Evolutionary conservation across 2,888 invertebrate species (phyloP), one percentile per base, ranked within the genome.

Genomic region (Idaea biselata): DNA sequence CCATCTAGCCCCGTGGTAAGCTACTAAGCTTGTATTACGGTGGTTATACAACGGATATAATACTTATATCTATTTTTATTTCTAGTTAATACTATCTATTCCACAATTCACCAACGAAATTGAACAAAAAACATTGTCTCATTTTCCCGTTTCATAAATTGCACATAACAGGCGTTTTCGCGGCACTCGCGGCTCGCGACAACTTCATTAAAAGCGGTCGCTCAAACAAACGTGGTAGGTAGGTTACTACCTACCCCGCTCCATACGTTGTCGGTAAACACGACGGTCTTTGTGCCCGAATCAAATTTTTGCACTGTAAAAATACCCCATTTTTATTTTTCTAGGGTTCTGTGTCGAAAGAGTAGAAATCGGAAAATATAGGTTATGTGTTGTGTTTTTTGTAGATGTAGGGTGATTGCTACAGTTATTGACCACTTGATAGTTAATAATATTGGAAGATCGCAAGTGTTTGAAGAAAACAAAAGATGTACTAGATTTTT

Each of bases 211-310:
- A 64, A 68, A 63, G 60, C 62, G 59, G 59, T 18, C 59, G 58
- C 61, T 63, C 63, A 66, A 68, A 68, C 68, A 68, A 66, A 66
- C 63, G 58, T 56, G n/a, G n/a, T n/a, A n/a, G n/a, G n/a, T n/a
- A n/a, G n/a, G n/a, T n/a, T n/a, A n/a, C n/a, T n/a, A 58, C 55
- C 59, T 56, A 56, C 56, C n/a, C 60, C 7, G 44, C 62, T 67
- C 44, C 44, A 44, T 44, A 44, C 11, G 55, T 44, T 44, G 8
- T 16, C 17, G n/a, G 59, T 54, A 54, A 59, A 59, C 53, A 59
- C 53, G n/a, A 16, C 59, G 25, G 16, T 59, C 59, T 59, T 59
- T 59, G 59, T 59, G 17, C 25, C 16, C 59, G 17, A 59, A 59
- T 59, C 59, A 59, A 18, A 54, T 59, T 18, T 44, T 59, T 59